Percentiles rank a stretch among this genome's conserved stretches.
phyloP scores from a whole-genome alignment of 2,113 vertebrate genomes.

The Tricholaema leucomelas region DNA sequence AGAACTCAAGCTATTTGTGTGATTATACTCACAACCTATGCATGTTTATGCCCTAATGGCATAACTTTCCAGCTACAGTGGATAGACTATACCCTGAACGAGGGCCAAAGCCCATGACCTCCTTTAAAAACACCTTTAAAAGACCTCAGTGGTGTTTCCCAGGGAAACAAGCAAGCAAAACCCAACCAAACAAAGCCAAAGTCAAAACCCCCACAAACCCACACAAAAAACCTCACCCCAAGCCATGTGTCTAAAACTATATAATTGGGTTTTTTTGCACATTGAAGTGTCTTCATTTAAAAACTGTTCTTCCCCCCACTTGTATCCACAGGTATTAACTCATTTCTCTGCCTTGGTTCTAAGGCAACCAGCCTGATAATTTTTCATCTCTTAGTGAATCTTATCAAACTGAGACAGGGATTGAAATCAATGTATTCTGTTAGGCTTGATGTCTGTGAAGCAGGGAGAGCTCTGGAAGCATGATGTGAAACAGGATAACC shows the following conservation, averaged over 20 bases:
- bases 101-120: background rate
- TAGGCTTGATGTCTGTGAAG: background rate
- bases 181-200: background rate
- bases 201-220: background rate
- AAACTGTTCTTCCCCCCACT: background rate
- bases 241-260: background rate
- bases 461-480: background rate
- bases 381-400: background rate
- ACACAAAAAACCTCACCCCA: background rate
- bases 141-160: background rate
- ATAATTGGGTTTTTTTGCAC: background rate
- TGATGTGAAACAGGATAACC: background rate
- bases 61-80: background rate
- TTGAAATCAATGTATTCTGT: background rate
- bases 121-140: background rate
- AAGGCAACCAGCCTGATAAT: background rate
- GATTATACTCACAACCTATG: background rate
- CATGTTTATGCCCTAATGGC: background rate
- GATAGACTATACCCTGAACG: background rate
- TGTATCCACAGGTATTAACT: background rate
- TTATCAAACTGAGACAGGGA: background rate
- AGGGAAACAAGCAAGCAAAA: background rate
- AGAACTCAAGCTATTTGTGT: background rate
- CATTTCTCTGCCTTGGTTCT: background rate
- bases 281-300: background rate